phyloP scores from a whole-genome alignment of 2,113 vertebrate species.

The Ceyx melanurus region DNA sequence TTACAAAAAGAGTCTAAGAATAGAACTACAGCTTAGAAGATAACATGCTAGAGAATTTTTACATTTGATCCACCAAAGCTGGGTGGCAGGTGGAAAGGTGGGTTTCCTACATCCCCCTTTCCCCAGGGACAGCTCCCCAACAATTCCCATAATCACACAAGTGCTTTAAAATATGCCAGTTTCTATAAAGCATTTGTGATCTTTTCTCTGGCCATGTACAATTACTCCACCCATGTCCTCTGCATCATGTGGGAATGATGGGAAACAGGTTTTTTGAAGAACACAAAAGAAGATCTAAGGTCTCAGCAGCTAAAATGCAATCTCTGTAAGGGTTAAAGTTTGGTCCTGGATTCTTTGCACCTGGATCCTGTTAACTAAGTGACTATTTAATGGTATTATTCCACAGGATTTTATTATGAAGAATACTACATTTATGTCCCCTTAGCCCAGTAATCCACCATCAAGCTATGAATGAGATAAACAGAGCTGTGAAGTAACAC shows the following conservation, averaged over 20 bases:
- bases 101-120: background rate
- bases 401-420: background rate
- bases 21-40: background rate
- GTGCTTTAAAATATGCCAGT: background rate
- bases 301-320: background rate
- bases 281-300: background rate
- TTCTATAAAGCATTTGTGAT: background rate
- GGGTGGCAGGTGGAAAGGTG: background rate
- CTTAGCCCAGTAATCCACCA: background rate
- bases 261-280: background rate
- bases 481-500: background rate
- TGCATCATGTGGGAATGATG: background rate
- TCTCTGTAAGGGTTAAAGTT: background rate
- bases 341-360: background rate
- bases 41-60: background rate
- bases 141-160: background rate
- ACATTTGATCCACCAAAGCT: background rate
- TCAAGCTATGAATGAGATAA: fast-evolving
- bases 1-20: background rate
- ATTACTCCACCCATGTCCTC: background rate
- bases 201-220: background rate
- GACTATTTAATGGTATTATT: background rate
- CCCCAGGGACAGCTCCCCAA: background rate
- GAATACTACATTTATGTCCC: background rate
- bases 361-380: background rate